Percentiles rank a stretch among this genome's conserved stretches.
Evolutionary conservation across 2,113 vertebrate species (phyloP).

Genomic region (Equus przewalskii): DNA sequence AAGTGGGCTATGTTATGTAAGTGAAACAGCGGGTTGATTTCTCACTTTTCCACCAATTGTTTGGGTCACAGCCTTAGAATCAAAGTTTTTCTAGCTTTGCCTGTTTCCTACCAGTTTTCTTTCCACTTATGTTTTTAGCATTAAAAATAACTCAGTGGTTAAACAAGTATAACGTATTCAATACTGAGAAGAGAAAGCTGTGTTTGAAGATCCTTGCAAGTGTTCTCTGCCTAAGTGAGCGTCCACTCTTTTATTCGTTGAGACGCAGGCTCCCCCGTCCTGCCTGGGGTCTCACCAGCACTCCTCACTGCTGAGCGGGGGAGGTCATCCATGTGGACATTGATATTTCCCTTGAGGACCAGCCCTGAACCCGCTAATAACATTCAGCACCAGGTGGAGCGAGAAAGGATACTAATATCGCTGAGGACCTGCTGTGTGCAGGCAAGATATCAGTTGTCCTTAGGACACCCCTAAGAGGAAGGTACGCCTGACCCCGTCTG

Average conservation of each 20-base stretch:
- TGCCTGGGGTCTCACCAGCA: neutral
- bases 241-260: neutral
- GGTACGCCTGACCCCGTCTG: neutral
- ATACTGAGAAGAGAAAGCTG: neutral
- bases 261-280: neutral
- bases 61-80: neutral
- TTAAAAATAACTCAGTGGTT: neutral
- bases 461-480: neutral
- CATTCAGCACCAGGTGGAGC: neutral
- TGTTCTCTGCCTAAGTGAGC: neutral
- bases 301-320: neutral
- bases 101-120: neutral
- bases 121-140: neutral
- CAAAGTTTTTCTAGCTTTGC: neutral
- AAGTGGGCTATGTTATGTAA: rapidly evolving
- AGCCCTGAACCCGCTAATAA: neutral
- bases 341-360: neutral
- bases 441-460: neutral
- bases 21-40: neutral
- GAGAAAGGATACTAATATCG: neutral
- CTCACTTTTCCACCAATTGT: neutral
- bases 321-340: neutral
- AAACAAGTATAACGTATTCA: neutral
- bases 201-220: neutral
- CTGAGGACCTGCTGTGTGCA: neutral